A percentile compares a stretch with the other conserved stretches of the same genome.
These are phyloP conservation scores for Centruroides sculpturatus DNA, from an alignment of 1,140 invertebrate species.

Conservation along the genomic window DNA sequence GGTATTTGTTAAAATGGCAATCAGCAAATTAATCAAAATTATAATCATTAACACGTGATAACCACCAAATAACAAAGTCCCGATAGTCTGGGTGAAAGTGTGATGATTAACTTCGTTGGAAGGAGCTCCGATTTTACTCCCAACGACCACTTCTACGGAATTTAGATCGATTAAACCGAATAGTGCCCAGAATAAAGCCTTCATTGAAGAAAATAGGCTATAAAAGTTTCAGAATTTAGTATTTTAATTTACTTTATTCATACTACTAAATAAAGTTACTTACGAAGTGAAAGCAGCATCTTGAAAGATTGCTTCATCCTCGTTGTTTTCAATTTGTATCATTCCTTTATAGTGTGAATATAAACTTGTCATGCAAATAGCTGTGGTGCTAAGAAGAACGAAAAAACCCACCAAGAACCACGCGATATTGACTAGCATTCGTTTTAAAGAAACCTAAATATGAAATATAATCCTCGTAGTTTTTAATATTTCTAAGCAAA, in stretches of 20 bases:
- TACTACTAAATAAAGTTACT: background rate
- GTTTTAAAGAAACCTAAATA: slow-evolving; percentile 4
- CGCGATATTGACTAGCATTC: background rate
- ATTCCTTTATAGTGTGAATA: too few species aligned
- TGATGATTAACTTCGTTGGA: slow-evolving; percentile 25
- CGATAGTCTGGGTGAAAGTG: slow-evolving; percentile 36
- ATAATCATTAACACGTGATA: slow-evolving; percentile 50
- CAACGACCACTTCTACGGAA: slow-evolving; percentile 1
- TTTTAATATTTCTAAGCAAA: too few species aligned
- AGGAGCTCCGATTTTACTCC: background rate
- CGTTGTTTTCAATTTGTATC: background rate
- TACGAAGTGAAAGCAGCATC: slow-evolving; percentile 1
- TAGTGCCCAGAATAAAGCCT: slow-evolving; percentile 28
- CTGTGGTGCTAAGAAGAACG: background rate
- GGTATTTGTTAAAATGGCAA: slow-evolving; percentile 52
- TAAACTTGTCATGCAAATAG: too few species aligned
- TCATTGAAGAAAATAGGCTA: slow-evolving; percentile 30
- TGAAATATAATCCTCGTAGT: too few species aligned
- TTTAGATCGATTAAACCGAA: background rate
- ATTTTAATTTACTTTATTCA: background rate
- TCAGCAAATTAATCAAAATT: slow-evolving; percentile 57
- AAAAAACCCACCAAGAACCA: slow-evolving; percentile 1
- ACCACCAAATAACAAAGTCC: slow-evolving; percentile 23
- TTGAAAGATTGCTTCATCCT: background rate
- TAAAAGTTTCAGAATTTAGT: background rate